Evolutionary conservation across 2,113 vertebrate genomes (phyloP).

Genomic region (Stigmatopora nigra): DNA sequence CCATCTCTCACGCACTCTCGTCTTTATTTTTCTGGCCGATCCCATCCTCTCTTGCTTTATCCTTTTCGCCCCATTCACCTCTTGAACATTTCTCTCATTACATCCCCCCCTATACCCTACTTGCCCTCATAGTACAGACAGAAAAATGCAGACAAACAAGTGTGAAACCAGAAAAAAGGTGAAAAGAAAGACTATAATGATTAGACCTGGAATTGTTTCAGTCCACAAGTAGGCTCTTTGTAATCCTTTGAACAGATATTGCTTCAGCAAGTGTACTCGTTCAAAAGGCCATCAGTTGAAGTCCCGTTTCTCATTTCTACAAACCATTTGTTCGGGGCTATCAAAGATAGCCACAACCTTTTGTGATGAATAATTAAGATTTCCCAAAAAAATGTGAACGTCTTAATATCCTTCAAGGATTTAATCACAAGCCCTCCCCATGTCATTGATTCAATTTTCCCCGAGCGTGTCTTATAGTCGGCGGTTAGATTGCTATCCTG

Average conservation of each 20-base stretch:
- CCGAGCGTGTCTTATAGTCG: constrained; percentile 57
- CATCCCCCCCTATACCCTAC: constrained; percentile 20
- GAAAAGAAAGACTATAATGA: constrained; percentile 20
- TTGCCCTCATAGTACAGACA: constrained; percentile 1
- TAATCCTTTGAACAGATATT: constrained; percentile 11
- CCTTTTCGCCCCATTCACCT: constrained; percentile 62
- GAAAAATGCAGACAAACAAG: constrained; percentile 46
- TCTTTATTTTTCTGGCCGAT: constrained; percentile 44
- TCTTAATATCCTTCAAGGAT: constrained; percentile 66
- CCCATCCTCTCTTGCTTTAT: constrained; percentile 60
- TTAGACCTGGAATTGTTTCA: constrained; percentile 35
- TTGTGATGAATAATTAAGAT: constrained; percentile 67
- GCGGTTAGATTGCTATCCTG: constrained; percentile 64
- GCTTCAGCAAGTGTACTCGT: constrained; percentile 5
- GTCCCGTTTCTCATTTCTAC: constrained; percentile 19
- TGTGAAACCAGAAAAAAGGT: constrained; percentile 17
- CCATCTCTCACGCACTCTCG: constrained; percentile 28
- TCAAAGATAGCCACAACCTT: constrained; percentile 50
- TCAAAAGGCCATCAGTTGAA: constrained; percentile 7
- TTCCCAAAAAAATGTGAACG: constrained; percentile 56
- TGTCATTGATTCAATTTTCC: constrained; percentile 69
- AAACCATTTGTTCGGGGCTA: constrained; percentile 34
- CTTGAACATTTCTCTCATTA: constrained; percentile 58
- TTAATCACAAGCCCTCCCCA: constrained; percentile 54
- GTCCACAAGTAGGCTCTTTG: constrained; percentile 45